Conservation (phyloP, 2,888 invertebrate species). For the Lasioglossum pauxillum region DNA sequence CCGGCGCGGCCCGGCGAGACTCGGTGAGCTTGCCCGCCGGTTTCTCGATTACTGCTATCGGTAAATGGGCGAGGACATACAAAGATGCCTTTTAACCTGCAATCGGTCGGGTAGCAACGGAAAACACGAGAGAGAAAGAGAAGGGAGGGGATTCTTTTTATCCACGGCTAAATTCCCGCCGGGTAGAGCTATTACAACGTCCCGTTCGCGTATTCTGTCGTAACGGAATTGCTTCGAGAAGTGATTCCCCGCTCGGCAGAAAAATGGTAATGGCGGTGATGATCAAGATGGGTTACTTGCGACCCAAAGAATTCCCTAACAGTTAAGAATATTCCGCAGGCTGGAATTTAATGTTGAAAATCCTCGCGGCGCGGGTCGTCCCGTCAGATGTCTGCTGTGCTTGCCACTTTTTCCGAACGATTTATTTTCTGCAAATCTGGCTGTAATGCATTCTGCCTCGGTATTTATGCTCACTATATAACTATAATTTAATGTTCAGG, state of each 20-base stretch:
- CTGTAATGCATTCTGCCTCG: not conserved
- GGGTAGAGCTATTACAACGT: slow-evolving; percentile 5
- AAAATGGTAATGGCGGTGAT: slow-evolving; percentile 9
- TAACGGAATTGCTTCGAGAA: not conserved
- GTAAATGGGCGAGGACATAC: slow-evolving; percentile 6
- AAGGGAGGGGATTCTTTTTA: not conserved
- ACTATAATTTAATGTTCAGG: too few species aligned
- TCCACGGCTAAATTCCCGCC: not conserved
- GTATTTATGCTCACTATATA: not conserved
- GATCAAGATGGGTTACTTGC: slow-evolving; percentile 2
- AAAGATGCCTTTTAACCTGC: slow-evolving; percentile 14
- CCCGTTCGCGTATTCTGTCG: not conserved
- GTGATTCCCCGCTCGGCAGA: not conserved
- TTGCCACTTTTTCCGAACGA: not conserved
- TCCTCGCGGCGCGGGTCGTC: not conserved
- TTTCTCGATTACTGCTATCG: slow-evolving; percentile 11
- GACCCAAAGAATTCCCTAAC: not conserved
- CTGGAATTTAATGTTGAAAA: not conserved
- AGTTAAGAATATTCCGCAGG: slow-evolving; percentile 1
- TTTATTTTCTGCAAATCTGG: not conserved
- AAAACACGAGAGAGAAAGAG: not conserved
- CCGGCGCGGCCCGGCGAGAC: not conserved
- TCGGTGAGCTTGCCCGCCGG: not conserved
- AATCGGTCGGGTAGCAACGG: not conserved
- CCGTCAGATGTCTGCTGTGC: not conserved